Conservation (phyloP, 2,888 invertebrate species). For the Diplazon laetatorius region DNA sequence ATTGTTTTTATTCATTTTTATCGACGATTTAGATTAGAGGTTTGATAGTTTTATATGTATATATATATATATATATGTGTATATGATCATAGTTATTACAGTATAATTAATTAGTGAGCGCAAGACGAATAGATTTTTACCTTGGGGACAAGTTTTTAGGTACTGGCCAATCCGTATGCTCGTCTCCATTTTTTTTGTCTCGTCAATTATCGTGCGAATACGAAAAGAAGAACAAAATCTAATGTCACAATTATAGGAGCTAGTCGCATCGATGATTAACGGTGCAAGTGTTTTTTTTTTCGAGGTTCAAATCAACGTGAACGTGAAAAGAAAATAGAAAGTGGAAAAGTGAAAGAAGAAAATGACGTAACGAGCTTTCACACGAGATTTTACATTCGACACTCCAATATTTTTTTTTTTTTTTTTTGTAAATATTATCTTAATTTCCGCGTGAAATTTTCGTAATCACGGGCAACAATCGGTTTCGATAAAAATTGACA, state of each 20-base stretch:
- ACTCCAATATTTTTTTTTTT: constrained; percentile 13
- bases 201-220: constrained; percentile 14
- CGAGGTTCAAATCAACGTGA: constrained; percentile 28
- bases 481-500: constrained; percentile 23
- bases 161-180: constrained; percentile 45
- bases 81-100: constrained; percentile 63
- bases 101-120: constrained; percentile 79
- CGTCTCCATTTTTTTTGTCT: constrained; percentile 23
- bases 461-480: constrained; percentile 26
- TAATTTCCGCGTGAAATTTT: constrained; percentile 20
- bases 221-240: constrained; percentile 24
- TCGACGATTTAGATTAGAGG: constrained; percentile 60
- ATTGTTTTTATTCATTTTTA: constrained; percentile 62
- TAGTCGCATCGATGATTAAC: constrained; percentile 24
- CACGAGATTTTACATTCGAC: constrained; percentile 26
- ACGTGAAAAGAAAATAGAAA: neutral
- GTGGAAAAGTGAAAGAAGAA: constrained; percentile 20
- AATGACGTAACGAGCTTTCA: constrained; percentile 15
- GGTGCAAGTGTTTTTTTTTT: constrained; percentile 21
- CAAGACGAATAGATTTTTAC: constrained; percentile 77
- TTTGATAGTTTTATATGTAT: constrained; percentile 57
- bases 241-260: constrained; percentile 15
- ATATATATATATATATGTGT: constrained; percentile 13
- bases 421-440: neutral
- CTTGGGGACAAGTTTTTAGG: constrained; percentile 68